A percentile compares a stretch with the other conserved stretches of the same genome.
These are phyloP conservation scores for Macheiramphus alcinus DNA, from an alignment of 2,113 vertebrate genomes.

Conservation along the genomic window DNA sequence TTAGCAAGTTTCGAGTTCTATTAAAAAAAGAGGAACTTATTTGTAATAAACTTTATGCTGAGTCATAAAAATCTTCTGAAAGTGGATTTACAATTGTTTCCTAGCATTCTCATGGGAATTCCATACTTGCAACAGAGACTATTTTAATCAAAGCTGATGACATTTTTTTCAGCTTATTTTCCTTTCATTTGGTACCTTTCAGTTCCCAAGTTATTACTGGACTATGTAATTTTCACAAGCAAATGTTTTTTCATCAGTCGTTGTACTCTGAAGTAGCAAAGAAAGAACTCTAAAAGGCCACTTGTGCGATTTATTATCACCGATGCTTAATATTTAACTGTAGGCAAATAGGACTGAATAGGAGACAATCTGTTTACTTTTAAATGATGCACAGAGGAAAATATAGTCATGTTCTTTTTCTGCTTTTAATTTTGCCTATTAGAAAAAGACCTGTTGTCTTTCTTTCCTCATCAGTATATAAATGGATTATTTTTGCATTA, in stretches of 20 bases:
- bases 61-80: constrained; percentile 11
- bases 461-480: not conserved
- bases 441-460: not conserved
- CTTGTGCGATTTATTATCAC: not conserved
- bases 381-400: not conserved
- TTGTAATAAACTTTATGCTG: not conserved
- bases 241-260: not conserved
- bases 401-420: not conserved
- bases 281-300: not conserved
- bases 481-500: not conserved
- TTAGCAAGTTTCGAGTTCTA: not conserved
- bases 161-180: not conserved
- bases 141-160: not conserved
- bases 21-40: constrained; percentile 23
- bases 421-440: not conserved
- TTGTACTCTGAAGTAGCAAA: not conserved
- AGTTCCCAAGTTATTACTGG: not conserved
- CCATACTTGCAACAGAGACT: not conserved
- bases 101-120: not conserved
- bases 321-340: not conserved
- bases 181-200: not conserved
- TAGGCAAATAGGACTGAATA: not conserved
- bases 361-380: not conserved
- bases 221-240: not conserved
- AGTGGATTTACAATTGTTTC: not conserved